Evolutionary conservation across 2,797 vertebrate genomes (phyloP).

Genomic region (Astyanax mexicanus): DNA sequence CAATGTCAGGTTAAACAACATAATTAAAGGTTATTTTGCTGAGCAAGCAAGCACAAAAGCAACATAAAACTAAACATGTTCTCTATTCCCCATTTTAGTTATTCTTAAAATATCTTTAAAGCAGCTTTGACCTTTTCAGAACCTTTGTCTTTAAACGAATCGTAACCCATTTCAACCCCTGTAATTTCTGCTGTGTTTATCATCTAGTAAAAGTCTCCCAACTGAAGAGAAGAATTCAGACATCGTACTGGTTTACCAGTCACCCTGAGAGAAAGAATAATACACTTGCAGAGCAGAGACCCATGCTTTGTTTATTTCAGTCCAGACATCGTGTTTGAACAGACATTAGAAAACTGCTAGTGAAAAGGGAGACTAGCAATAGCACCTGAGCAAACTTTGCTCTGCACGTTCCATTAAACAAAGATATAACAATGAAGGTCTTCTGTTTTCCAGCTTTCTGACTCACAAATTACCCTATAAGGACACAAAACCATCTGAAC

Average conservation of each 20-base stretch:
- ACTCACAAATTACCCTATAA: slow-evolving; percentile 24
- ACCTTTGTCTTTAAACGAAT: slow-evolving; percentile 25
- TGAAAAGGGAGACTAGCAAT: background rate
- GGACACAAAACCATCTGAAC: slow-evolving; percentile 14
- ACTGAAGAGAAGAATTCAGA: slow-evolving; percentile 31
- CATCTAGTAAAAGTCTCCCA: slow-evolving; percentile 41
- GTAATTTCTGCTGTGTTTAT: slow-evolving; percentile 41
- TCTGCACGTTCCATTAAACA: background rate
- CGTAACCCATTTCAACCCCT: slow-evolving; percentile 32
- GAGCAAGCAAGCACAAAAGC: background rate
- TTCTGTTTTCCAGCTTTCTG: background rate
- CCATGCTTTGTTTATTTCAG: slow-evolving; percentile 38
- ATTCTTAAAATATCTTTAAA: slow-evolving; percentile 10
- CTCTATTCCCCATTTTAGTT: slow-evolving; percentile 6
- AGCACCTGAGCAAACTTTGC: slow-evolving; percentile 37
- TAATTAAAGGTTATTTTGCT: background rate
- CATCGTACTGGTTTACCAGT: slow-evolving; percentile 20
- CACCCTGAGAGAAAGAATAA: slow-evolving; percentile 39
- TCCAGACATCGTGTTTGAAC: slow-evolving; percentile 37
- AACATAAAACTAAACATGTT: slow-evolving; percentile 13
- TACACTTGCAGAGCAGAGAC: background rate
- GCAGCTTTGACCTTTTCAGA: slow-evolving; percentile 2
- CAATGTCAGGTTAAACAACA: slow-evolving; percentile 17
- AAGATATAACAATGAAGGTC: slow-evolving; percentile 7
- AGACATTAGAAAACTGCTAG: slow-evolving; percentile 15